A percentile compares a stretch with the other conserved stretches of the same genome.
Conservation (phyloP, 2,797 vertebrate genomes). For the Holocentrus rufus region DNA sequence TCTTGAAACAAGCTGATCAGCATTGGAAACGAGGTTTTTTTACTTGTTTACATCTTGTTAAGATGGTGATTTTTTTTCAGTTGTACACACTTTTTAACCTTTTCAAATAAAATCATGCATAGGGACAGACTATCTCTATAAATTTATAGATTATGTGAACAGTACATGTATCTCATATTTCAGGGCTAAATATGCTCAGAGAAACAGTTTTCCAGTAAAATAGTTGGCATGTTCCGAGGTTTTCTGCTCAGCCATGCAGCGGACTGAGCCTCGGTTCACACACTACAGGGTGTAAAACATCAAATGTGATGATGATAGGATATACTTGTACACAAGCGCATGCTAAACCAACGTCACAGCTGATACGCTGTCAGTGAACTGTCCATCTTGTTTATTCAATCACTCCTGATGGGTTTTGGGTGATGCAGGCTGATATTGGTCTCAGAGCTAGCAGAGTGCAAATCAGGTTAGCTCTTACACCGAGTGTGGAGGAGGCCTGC, state of each 20-base stretch:
- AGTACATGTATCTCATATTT: conserved; percentile 16
- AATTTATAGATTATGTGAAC: neutral
- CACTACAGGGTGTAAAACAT: neutral
- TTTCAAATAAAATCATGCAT: neutral
- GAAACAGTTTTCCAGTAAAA: neutral
- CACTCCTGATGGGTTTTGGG: conserved; percentile 69
- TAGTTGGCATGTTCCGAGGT: neutral
- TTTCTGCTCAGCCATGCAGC: neutral
- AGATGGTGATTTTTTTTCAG: no score
- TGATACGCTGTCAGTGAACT: conserved; percentile 62
- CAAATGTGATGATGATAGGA: conserved; percentile 29
- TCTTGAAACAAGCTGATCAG: no score
- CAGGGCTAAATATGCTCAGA: neutral
- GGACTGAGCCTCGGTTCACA: neutral
- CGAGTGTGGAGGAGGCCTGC: conserved; percentile 72
- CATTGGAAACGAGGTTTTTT: no score
- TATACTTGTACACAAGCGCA: conserved; percentile 25
- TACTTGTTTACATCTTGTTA: no score
- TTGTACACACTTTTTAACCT: conserved; percentile 23
- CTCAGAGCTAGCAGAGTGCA: conserved; percentile 68
- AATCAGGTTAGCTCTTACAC: conserved; percentile 81
- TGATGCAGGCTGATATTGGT: conserved; percentile 73
- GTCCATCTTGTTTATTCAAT: conserved; percentile 79
- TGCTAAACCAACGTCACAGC: conserved; percentile 60
- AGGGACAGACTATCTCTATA: neutral